Base-by-base conservation (phyloP, 1,140 invertebrate species). In the Neocloeon triangulifer region DNA sequence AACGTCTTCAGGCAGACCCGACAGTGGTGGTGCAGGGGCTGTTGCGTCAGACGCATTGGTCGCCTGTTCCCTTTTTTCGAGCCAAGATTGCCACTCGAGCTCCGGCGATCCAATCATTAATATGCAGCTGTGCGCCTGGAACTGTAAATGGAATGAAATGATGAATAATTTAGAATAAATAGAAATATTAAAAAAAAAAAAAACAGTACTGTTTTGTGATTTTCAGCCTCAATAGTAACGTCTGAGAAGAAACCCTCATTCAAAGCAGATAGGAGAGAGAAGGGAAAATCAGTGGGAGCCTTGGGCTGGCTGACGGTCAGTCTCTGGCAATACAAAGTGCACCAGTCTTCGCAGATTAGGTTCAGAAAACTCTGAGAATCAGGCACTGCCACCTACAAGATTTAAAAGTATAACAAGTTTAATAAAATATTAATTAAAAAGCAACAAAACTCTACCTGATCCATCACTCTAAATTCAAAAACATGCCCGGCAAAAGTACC, bases 241-340 rank as follows among this genome's bases (percentile, higher is more conserved):
- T 73, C 68, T 33, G 59, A 61, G 41, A 73, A 73, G 42, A 62
- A 71, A 1, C 62, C 61, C 37, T 71, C 65, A 36, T 64, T 58
- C 21, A 72, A 47, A n/a, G 68, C 66, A 34, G 62, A 56, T 9
- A 66, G 46, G 26, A 71, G 58, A 20, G 61, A 62, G 40, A 65
- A 70, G 3, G 61, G 53, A 27, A 49, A 42, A 39, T 64, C 58
- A 19, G 53, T 41, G 21, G 47, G 43, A 22, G 52, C 46, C 12
- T 53, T 50, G 6, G 41, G 40, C 19, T 41, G 39, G 32, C 19
- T 30, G 19, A 19, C 29, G 39, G 42, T 46, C 35, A 69, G 49
- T 39, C 62, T 52, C 34, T 64, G 63, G 45, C 68, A 71, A 38
- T 68, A 57, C 26, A 71, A 46, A 32, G 62, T 55, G 51, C 64